Conservation (phyloP, 2,888 invertebrate genomes). For the Zhengitettix transpicula region DNA sequence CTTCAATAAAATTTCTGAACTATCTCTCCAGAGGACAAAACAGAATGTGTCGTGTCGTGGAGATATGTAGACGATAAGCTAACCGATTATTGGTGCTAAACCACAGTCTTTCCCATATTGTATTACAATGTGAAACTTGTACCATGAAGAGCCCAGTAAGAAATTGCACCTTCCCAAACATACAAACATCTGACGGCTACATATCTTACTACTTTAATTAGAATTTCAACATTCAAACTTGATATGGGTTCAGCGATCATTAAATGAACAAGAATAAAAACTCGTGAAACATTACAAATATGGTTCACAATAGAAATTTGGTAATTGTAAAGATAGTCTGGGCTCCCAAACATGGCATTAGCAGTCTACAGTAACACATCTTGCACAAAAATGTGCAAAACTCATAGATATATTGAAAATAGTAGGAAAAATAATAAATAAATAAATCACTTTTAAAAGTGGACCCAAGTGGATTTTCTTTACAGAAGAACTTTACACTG, state of each 20-base stretch:
- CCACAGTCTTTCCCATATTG: background rate
- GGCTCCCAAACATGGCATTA: background rate
- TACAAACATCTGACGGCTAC: too few relatives aligned
- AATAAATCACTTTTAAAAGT: conserved; percentile 4
- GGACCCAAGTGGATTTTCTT: conserved; percentile 7
- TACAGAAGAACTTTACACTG: background rate
- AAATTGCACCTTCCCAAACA: background rate
- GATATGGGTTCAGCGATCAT: background rate
- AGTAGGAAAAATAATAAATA: background rate
- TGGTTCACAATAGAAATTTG: background rate
- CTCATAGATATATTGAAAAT: background rate
- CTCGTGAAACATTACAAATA: too few relatives aligned
- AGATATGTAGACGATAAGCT: background rate
- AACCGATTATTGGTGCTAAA: background rate
- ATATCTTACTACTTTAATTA: background rate
- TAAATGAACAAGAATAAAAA: too few relatives aligned
- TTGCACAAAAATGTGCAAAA: background rate
- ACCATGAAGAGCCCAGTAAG: background rate
- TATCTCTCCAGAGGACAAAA: too few relatives aligned
- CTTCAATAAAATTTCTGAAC: too few relatives aligned
- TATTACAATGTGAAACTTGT: background rate
- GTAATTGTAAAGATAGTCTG: background rate
- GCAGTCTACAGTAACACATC: background rate
- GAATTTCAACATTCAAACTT: background rate
- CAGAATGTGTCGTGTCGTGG: background rate